phyloP scores from a whole-genome alignment of 2,888 invertebrate genomes.

The Amphimallon solstitiale region DNA sequence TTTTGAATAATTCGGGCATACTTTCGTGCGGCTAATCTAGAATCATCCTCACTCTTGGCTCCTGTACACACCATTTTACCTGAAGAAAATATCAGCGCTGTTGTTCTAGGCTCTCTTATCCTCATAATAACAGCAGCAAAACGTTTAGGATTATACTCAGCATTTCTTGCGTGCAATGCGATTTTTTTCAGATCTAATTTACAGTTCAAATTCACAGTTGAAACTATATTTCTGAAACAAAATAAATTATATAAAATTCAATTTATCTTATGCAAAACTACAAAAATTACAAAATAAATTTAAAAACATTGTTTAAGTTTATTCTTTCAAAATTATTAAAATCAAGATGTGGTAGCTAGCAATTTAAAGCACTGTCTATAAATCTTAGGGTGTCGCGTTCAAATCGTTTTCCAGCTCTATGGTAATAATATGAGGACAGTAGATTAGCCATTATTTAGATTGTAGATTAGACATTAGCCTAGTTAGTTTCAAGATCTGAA shows the following conservation, averaged over 20 bases:
- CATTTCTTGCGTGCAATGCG: constrained; percentile 96
- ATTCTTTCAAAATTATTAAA: no score
- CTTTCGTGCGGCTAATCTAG: constrained; percentile 81
- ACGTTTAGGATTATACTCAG: constrained; percentile 98
- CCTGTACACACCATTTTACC: constrained; percentile 92
- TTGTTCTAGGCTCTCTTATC: constrained; percentile 87
- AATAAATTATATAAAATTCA: not conserved
- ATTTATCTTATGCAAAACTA: no score
- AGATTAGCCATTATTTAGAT: no score
- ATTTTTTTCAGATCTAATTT: constrained; percentile 97
- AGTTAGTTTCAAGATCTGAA: no score
- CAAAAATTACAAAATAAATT: no score
- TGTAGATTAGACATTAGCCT: no score
- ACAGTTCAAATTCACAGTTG: constrained; percentile 95
- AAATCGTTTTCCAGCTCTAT: no score
- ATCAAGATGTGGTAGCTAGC: no score
- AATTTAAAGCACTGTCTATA: no score
- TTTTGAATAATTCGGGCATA: constrained; percentile 86
- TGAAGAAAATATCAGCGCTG: constrained; percentile 84
- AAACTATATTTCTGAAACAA: constrained; percentile 88
- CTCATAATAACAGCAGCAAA: constrained; percentile 99
- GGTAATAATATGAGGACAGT: no score
- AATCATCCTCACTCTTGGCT: constrained; percentile 85
- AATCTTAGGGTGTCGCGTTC: no score
- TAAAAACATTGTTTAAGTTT: no score